phyloP scores from a whole-genome alignment of 2,113 vertebrate species.

The Lycaon pictus region DNA sequence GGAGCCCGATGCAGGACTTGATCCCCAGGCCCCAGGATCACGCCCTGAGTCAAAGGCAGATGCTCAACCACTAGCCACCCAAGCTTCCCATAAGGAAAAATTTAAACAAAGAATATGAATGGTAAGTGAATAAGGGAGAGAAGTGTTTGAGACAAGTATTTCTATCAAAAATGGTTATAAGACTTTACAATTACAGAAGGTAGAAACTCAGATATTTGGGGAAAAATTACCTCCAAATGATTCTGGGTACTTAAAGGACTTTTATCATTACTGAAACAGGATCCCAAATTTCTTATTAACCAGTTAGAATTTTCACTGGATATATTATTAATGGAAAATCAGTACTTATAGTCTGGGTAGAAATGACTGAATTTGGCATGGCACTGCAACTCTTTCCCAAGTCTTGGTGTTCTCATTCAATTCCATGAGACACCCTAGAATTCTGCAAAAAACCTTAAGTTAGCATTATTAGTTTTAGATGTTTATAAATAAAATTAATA shows the following conservation, averaged over 20 bases:
- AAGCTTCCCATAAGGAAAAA: neutral
- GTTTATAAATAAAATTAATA: constrained; percentile 23
- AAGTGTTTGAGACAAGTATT: neutral
- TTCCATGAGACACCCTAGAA: neutral
- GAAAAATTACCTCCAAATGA: neutral
- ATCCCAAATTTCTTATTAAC: constrained; percentile 2
- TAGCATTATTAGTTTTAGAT: constrained; percentile 9
- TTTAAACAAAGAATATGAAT: neutral
- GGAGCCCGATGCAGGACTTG: too few relatives aligned
- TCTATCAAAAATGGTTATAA: neutral
- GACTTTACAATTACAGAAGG: neutral
- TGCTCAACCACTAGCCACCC: too few relatives aligned
- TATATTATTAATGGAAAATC: neutral
- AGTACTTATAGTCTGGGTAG: neutral
- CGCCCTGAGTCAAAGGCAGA: too few relatives aligned
- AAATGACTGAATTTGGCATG: neutral
- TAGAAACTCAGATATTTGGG: neutral
- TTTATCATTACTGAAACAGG: constrained; percentile 10
- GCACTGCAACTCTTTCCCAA: neutral
- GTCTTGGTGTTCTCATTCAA: neutral
- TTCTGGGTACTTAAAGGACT: neutral
- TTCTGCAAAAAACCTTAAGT: neutral
- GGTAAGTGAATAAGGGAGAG: neutral
- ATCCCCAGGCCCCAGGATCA: too few relatives aligned
- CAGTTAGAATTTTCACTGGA: neutral